These are phyloP conservation scores for Sternotherus odoratus DNA, from an alignment of 2,797 vertebrate genomes.

Conservation along the genomic window DNA sequence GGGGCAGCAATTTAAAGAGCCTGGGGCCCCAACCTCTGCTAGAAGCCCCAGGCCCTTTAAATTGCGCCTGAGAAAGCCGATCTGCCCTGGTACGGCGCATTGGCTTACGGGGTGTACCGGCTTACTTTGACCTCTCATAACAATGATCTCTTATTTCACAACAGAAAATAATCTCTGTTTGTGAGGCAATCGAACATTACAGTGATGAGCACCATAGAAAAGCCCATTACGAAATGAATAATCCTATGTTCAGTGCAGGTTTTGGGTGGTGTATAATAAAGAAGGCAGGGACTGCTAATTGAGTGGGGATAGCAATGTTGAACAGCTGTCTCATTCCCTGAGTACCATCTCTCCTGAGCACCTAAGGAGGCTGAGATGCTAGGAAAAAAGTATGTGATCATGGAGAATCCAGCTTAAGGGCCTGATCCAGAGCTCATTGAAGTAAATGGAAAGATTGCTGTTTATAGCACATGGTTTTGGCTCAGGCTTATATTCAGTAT, in stretches of 20 bases:
- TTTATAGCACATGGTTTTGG: neutral
- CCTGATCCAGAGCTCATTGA: neutral
- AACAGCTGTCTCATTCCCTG: neutral
- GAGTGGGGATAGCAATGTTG: neutral
- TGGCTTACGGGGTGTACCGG: too few relatives aligned
- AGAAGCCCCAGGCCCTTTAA: too few relatives aligned
- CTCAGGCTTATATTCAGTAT: neutral
- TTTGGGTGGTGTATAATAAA: neutral
- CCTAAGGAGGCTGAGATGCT: neutral
- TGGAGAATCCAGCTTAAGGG: neutral
- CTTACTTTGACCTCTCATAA: too few relatives aligned
- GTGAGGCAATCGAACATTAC: neutral
- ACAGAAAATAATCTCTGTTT: neutral
- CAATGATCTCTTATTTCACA: neutral
- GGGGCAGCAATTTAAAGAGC: too few relatives aligned
- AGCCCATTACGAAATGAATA: neutral
- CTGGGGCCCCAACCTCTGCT: too few relatives aligned
- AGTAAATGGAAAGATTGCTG: neutral
- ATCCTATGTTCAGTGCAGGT: accelerated
- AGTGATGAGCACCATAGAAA: neutral
- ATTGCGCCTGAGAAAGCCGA: too few relatives aligned
- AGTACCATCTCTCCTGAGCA: neutral
- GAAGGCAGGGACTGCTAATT: neutral
- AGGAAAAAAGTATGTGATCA: neutral
- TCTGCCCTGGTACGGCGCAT: too few relatives aligned